Percentiles rank a stretch among this genome's conserved stretches.
These are phyloP conservation scores for Zoanthus sociatus DNA, from an alignment of 92 coral and sea anemone genomes.

Conservation along the genomic window DNA sequence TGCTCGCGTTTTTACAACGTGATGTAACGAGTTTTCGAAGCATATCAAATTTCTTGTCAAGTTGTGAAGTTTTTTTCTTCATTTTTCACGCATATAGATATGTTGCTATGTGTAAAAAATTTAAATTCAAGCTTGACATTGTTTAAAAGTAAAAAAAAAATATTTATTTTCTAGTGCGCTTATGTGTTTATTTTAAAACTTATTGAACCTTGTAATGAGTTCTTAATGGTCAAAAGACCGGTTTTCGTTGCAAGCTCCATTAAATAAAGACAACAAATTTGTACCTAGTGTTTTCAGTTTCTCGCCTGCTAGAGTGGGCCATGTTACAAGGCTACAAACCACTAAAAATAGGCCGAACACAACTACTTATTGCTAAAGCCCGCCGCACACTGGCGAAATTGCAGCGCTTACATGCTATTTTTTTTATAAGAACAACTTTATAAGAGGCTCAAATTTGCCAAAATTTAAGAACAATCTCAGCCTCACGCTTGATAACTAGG, in stretches of 20 bases:
- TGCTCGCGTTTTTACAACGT: slow-evolving; percentile 4
- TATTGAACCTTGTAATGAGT: slow-evolving; percentile 10
- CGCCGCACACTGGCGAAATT: no score
- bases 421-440: no score
- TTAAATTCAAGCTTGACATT: no score
- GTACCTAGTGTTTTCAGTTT: not conserved
- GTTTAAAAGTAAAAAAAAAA: not conserved
- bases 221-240: not conserved
- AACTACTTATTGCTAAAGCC: no score
- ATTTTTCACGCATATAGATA: not conserved
- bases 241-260: not conserved
- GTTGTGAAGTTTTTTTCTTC: not conserved
- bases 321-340: no score
- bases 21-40: slow-evolving; percentile 33
- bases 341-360: no score
- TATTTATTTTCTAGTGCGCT: no score
- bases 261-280: not conserved
- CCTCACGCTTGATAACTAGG: no score
- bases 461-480: no score
- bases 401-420: no score
- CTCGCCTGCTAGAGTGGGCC: not conserved
- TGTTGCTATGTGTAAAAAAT: not conserved
- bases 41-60: not conserved
- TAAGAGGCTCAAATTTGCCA: no score
- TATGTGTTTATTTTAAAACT: not conserved